Conservation (phyloP, 2,888 invertebrate species). For the Drosophila multiciliata region DNA sequence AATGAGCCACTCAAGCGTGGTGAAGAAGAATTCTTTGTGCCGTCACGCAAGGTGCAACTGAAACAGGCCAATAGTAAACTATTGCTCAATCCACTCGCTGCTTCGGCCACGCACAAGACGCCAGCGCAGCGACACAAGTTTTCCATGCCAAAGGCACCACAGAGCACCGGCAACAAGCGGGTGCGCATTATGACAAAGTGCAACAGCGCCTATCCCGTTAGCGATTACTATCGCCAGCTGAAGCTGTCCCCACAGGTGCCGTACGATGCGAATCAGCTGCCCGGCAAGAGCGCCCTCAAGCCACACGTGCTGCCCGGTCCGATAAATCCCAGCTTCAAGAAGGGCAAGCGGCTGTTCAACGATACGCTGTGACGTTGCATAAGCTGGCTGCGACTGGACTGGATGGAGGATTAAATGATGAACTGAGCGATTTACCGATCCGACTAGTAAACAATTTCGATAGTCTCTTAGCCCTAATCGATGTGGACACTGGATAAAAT, state of each 20-base stretch:
- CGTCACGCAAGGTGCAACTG: slow-evolving; percentile 80
- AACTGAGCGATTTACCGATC: slow-evolving; percentile 10
- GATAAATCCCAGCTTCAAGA: slow-evolving; percentile 88
- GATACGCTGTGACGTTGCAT: slow-evolving; percentile 77
- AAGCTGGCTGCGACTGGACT: slow-evolving; percentile 46
- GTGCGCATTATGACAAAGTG: slow-evolving; percentile 90
- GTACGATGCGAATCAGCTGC: slow-evolving; percentile 89
- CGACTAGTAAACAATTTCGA: slow-evolving; percentile 1
- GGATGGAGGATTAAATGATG: slow-evolving; percentile 12
- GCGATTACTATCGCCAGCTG: slow-evolving; percentile 90
- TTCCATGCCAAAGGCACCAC: slow-evolving; percentile 18
- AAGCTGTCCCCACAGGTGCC: slow-evolving; percentile 90
- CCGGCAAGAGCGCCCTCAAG: slow-evolving; percentile 90
- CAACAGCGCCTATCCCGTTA: slow-evolving; percentile 90
- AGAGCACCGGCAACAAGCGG: slow-evolving; percentile 86
- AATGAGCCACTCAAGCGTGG: slow-evolving; percentile 84
- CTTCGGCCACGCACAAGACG: slow-evolving; percentile 29
- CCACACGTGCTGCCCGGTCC: slow-evolving; percentile 89
- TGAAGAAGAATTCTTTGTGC: slow-evolving; percentile 83
- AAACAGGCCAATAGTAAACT: slow-evolving; percentile 78
- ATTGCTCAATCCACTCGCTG: slow-evolving; percentile 55
- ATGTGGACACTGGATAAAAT: background rate
- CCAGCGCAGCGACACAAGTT: slow-evolving; percentile 39
- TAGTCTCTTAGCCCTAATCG: background rate
- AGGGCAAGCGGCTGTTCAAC: slow-evolving; percentile 64